These are phyloP conservation scores for Temnothorax unifasciatus DNA, from an alignment of 2,888 invertebrate species.

Conservation along the genomic window DNA sequence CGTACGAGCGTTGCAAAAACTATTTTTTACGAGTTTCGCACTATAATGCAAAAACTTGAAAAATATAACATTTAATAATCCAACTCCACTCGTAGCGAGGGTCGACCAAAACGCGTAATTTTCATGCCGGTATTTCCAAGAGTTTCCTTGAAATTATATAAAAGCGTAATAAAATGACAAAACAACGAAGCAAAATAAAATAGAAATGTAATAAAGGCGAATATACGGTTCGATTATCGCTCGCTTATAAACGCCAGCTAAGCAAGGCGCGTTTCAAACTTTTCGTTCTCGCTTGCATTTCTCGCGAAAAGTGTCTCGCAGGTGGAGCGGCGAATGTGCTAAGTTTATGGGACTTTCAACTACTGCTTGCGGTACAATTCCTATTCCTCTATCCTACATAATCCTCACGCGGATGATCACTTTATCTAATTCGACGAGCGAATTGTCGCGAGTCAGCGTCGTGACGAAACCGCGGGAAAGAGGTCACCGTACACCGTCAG, in stretches of 20 bases:
- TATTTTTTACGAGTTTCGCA: neutral
- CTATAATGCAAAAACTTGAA: constrained; percentile 17
- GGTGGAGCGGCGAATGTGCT: neutral
- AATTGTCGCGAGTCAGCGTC: neutral
- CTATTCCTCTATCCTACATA: neutral
- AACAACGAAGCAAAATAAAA: neutral
- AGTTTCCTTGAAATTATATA: neutral
- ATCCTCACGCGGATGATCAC: neutral
- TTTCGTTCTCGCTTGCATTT: neutral
- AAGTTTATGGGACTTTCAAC: neutral
- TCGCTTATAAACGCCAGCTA: neutral
- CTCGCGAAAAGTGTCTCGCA: neutral
- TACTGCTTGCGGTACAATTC: neutral
- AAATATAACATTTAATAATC: constrained; percentile 21
- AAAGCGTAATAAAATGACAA: neutral
- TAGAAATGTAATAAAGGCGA: neutral
- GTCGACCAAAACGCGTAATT: neutral
- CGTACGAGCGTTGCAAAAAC: neutral
- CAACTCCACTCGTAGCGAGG: neutral
- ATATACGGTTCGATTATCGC: neutral
- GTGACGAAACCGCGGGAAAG: neutral
- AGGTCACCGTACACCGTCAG: neutral
- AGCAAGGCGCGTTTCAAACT: neutral
- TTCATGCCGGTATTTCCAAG: neutral
- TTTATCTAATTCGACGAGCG: neutral